phyloP scores from a whole-genome alignment of 2,113 vertebrate species.

The Axis porcinus region DNA sequence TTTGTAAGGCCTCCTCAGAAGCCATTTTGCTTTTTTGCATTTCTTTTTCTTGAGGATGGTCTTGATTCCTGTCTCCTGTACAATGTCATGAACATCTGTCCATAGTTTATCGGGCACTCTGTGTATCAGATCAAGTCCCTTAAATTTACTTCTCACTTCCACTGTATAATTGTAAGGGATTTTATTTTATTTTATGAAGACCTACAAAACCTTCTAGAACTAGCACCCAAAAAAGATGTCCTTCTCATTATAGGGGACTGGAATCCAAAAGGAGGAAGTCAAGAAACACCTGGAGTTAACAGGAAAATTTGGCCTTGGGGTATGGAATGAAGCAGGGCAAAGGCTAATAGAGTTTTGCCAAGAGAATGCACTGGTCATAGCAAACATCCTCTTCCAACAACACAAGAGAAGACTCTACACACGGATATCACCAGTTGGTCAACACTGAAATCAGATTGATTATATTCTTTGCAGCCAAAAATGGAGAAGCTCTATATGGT shows the following conservation, averaged over 20 bases:
- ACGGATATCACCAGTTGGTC: not conserved
- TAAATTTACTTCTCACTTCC: not conserved
- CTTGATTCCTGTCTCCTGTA: not conserved
- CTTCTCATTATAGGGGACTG: not conserved
- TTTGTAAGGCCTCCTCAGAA: not conserved
- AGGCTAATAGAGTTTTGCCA: not conserved
- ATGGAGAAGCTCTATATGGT: not conserved
- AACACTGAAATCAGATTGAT: not conserved
- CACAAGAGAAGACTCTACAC: not conserved
- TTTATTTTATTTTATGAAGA: not conserved
- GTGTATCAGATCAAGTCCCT: not conserved
- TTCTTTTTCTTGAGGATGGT: not conserved
- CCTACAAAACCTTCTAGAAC: not conserved
- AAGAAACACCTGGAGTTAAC: not conserved
- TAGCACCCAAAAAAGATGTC: not conserved
- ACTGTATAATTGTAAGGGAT: not conserved
- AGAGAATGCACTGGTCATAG: not conserved
- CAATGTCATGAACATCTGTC: not conserved
- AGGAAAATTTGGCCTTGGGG: not conserved
- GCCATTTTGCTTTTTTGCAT: not conserved
- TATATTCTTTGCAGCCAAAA: not conserved
- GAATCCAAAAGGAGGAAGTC: not conserved
- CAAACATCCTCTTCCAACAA: not conserved
- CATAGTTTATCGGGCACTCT: not conserved
- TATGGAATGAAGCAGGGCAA: not conserved